These are phyloP conservation scores for Camponotus fellah DNA, from an alignment of 2,888 invertebrate genomes.

Conservation along the genomic window DNA sequence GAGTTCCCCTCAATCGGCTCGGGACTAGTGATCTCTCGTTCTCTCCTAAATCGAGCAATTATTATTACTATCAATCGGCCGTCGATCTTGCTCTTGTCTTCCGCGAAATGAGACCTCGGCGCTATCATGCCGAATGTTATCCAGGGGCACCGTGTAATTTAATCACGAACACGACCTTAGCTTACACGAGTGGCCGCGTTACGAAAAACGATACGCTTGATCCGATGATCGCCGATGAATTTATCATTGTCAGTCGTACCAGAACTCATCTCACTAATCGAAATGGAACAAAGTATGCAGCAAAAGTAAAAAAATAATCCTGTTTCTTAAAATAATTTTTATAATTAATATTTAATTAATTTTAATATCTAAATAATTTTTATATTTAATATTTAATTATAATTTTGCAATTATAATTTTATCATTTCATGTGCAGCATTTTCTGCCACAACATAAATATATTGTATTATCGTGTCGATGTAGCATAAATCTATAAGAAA, in stretches of 20 bases:
- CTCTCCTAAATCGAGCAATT: conserved; percentile 21
- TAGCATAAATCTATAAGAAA: background rate
- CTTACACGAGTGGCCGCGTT: background rate
- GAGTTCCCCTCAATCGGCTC: background rate
- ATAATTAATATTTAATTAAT: too few species aligned
- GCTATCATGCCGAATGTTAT: conserved; percentile 27
- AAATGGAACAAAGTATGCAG: background rate
- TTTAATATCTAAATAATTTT: too few species aligned
- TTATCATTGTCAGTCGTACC: background rate
- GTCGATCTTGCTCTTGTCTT: background rate
- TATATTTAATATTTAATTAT: background rate
- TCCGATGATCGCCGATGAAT: too few species aligned
- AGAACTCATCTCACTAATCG: background rate
- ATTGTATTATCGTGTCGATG: background rate
- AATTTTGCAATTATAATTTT: background rate
- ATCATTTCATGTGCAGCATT: too few species aligned
- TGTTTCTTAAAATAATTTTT: background rate
- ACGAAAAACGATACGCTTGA: background rate
- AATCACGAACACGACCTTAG: background rate
- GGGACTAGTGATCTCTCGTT: conserved; percentile 1
- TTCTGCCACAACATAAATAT: background rate
- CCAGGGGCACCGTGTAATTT: background rate
- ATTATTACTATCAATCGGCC: conserved; percentile 15
- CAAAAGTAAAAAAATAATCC: background rate
- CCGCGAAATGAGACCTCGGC: background rate